Conservation (phyloP, 2,797 vertebrate genomes). For the Vipera ursinii region DNA sequence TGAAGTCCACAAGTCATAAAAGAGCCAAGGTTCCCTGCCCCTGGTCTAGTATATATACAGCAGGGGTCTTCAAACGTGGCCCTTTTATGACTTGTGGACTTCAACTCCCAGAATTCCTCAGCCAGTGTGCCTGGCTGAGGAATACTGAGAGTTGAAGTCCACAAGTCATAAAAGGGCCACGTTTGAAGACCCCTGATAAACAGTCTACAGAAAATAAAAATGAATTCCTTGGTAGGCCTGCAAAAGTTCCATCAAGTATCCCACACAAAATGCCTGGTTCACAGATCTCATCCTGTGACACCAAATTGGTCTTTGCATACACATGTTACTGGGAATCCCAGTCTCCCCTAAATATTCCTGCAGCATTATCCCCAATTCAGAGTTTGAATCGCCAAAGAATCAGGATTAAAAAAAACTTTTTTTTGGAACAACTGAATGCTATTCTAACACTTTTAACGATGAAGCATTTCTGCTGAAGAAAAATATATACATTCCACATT, state of each 20-base stretch:
- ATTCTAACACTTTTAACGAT: slow-evolving; percentile 46
- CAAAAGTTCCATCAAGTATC: neutral
- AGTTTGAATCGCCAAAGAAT: slow-evolving; percentile 52
- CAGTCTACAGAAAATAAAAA: neutral
- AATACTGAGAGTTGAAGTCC: no score
- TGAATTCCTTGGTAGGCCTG: neutral
- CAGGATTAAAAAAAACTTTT: neutral
- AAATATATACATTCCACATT: slow-evolving; percentile 42
- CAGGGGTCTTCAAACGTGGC: no score
- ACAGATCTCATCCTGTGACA: slow-evolving; percentile 45
- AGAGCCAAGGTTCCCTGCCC: no score
- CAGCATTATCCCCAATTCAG: slow-evolving; percentile 17
- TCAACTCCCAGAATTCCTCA: no score
- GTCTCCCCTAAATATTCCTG: neutral
- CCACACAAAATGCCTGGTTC: neutral
- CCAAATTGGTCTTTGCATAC: neutral
- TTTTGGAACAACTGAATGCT: slow-evolving; percentile 45
- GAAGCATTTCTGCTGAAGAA: slow-evolving; percentile 39
- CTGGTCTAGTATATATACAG: no score
- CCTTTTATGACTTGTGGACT: no score
- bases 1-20: no score
- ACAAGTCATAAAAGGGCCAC: no score
- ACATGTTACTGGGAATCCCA: neutral
- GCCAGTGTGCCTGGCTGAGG: no score
- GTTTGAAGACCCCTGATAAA: no score